Conservation (phyloP, 2,113 vertebrate species). For the Anguilla japonica region DNA sequence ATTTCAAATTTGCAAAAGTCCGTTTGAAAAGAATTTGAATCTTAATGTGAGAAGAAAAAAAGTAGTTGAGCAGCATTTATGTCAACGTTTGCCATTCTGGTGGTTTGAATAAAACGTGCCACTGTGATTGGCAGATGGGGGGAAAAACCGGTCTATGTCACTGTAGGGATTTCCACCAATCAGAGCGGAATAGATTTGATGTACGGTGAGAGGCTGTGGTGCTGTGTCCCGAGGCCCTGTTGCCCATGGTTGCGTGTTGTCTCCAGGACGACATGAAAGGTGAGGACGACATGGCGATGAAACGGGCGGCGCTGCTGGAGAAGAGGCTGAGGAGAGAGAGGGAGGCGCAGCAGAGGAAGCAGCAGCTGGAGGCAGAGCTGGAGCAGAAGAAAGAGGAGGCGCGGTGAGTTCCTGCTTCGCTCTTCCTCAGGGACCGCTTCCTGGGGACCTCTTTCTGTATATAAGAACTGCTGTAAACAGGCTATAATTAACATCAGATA, state of each 20-base stretch:
- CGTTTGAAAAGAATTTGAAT: slow-evolving; percentile 18
- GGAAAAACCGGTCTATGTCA: neutral
- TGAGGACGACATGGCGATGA: slow-evolving; percentile 92
- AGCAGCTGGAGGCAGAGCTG: slow-evolving; percentile 87
- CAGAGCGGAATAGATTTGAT: neutral
- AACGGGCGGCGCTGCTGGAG: slow-evolving; percentile 90
- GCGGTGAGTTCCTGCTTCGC: slow-evolving; percentile 67
- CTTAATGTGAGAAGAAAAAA: neutral
- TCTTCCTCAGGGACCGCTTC: neutral
- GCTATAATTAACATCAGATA: neutral
- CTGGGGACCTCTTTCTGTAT: neutral
- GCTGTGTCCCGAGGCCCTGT: neutral
- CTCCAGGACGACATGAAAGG: slow-evolving; percentile 88
- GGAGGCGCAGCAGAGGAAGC: slow-evolving; percentile 86
- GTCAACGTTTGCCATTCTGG: too few species aligned
- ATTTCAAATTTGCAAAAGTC: slow-evolving; percentile 31
- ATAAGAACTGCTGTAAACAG: neutral
- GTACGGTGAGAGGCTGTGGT: neutral
- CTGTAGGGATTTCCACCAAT: neutral
- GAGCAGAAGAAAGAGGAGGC: slow-evolving; percentile 94
- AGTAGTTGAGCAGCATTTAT: too few species aligned
- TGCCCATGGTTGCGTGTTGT: neutral
- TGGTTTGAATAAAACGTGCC: neutral
- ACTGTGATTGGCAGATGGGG: neutral
- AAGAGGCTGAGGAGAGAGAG: slow-evolving; percentile 89